These are phyloP conservation scores for Grantiella picta DNA, from an alignment of 2,113 vertebrate genomes.

Conservation along the genomic window DNA sequence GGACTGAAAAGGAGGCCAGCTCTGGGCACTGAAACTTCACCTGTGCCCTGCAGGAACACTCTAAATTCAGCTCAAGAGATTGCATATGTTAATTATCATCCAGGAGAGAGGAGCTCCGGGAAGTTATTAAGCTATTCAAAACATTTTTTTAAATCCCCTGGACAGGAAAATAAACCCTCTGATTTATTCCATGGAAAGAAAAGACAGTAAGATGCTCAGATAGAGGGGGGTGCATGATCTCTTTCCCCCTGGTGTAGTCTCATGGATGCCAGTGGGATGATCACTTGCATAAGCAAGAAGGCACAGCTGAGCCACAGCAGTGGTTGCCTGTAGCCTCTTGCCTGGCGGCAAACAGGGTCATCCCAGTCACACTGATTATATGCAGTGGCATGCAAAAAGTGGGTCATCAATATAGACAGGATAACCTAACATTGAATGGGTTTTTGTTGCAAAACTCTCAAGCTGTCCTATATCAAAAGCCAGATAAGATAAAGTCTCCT, in stretches of 20 bases:
- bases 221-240: neutral
- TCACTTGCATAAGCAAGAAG: neutral
- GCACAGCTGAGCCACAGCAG: neutral
- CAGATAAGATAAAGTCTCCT: neutral
- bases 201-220: neutral
- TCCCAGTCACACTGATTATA: neutral
- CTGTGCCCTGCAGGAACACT: neutral
- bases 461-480: neutral
- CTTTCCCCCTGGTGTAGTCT: neutral
- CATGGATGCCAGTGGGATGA: neutral
- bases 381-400: neutral
- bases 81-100: neutral
- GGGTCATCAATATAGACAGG: neutral
- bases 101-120: neutral
- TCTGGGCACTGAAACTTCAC: neutral
- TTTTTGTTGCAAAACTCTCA: neutral
- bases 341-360: neutral
- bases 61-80: neutral
- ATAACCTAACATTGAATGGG: neutral
- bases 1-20: neutral
- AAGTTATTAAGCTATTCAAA: neutral
- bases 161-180: neutral
- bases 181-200: neutral
- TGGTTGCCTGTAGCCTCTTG: neutral
- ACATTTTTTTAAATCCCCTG: neutral